Evolutionary conservation across 35 echinoderm and acorn worm genomes (phyloP).

Genomic region (Ophioderma brevispina): DNA sequence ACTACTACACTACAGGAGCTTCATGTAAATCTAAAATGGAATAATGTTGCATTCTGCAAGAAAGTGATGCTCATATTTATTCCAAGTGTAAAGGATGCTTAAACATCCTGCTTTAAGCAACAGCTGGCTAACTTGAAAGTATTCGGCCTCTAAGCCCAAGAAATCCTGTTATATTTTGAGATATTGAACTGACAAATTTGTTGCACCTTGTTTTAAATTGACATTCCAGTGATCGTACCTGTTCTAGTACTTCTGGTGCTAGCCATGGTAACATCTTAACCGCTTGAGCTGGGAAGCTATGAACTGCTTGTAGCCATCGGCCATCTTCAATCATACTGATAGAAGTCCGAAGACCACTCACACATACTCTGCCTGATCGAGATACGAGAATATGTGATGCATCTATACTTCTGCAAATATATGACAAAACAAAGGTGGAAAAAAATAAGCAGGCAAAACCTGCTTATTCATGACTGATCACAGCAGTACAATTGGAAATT

Average conservation of each 20-base stretch:
- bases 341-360: slow-evolving; percentile 78
- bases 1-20: no score
- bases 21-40: no score
- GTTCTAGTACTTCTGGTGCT: slow-evolving; percentile 95
- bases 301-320: slow-evolving; percentile 67
- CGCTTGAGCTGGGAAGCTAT: slow-evolving; percentile 78
- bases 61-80: no score
- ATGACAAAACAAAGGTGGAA: neutral
- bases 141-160: no score
- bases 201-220: no score
- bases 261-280: slow-evolving; percentile 91
- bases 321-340: slow-evolving; percentile 92
- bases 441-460: neutral
- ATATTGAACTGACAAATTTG: no score
- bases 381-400: slow-evolving; percentile 90
- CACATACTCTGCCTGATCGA: slow-evolving; percentile 54
- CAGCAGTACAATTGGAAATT: no score
- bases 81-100: no score
- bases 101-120: neutral
- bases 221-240: slow-evolving; percentile 60
- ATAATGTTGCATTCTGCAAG: no score
- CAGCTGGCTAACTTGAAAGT: slow-evolving; percentile 70
- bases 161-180: no score
- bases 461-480: no score
- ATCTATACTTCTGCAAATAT: slow-evolving; percentile 82